Base-by-base conservation (phyloP, 2,797 vertebrate genomes). In the Chromis chromis region DNA sequence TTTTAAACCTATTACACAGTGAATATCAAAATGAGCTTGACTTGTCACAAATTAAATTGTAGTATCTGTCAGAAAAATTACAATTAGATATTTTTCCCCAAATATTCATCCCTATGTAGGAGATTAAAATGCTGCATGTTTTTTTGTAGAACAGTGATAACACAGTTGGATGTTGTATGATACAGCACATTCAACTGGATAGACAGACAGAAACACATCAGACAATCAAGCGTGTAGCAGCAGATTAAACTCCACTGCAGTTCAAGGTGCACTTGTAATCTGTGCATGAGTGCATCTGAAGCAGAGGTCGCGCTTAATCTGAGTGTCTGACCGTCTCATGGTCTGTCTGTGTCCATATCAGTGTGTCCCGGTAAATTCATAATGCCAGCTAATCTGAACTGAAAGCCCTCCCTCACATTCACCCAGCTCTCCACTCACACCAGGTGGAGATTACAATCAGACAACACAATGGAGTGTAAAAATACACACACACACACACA, bases 331-430 rank as follows among this genome's bases (percentile, higher is more conserved):
- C 59, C 0, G 60, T 78, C 70, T 74, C 6, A 7, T 40, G n/a
- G 56, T 49, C 42, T 2, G 67, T 77, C 44, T 81, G 80, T 11
- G 25, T 54, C 2, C 3, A 70, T 65, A 69, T 75, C 78, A 78
- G 50, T 5, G 28, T 0, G 48, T 82, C 76, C 72, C 65, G 17
- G 59, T 66, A 9, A 25, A 78, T 74, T 86, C 76, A 82, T 88
- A 79, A 86, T 82, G 4, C 74, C 33, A 8, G 74, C 58, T 85
- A 86, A 90, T 89, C 85, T 83, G 39, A 72, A 21, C 4, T 50
- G 57, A 73, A 60, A 76, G 63, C 55, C 19, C 67, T 3, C 9
- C 3, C 7, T 62, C 58, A 50, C 42, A 42, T 12, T 48, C 0
- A 2, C 36, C 22, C 27, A 48, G 6, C 65, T 44, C 16, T n/a